These are phyloP conservation scores for Apis cerana DNA, from an alignment of 1,140 invertebrate species.

Conservation along the genomic window DNA sequence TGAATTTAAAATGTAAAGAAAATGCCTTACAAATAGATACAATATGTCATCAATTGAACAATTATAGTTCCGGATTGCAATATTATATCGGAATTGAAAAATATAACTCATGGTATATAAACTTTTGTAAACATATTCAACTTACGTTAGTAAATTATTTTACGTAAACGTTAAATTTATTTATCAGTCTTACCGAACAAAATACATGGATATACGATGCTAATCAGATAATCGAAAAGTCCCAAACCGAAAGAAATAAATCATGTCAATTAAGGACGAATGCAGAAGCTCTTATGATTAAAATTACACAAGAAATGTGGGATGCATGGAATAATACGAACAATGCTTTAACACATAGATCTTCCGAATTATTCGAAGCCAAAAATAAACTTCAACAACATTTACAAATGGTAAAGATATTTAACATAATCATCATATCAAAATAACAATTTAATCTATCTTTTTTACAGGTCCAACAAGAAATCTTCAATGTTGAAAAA, in stretches of 20 bases:
- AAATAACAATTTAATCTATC: slow-evolving; percentile 9
- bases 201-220: slow-evolving; percentile 94
- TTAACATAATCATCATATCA: not conserved
- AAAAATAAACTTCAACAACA: slow-evolving; percentile 92
- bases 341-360: slow-evolving; percentile 88
- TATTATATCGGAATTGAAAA: slow-evolving; percentile 96
- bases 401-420: slow-evolving; percentile 81
- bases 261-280: slow-evolving; percentile 90
- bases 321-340: slow-evolving; percentile 94
- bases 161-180: slow-evolving; percentile 11
- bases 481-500: slow-evolving; percentile 85
- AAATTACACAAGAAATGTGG: slow-evolving; percentile 93
- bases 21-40: slow-evolving; percentile 93
- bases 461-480: slow-evolving; percentile 82
- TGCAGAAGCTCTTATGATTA: slow-evolving; percentile 90
- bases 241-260: slow-evolving; percentile 91
- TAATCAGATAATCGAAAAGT: slow-evolving; percentile 90
- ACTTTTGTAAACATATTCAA: not conserved
- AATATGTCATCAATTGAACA: slow-evolving; percentile 93
- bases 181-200: slow-evolving; percentile 85
- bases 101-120: slow-evolving; percentile 89
- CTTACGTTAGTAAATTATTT: not conserved
- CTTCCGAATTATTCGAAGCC: slow-evolving; percentile 90
- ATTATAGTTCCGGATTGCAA: slow-evolving; percentile 91
- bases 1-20: slow-evolving; percentile 94